Evolutionary conservation across 2,888 invertebrate species (phyloP).

Genomic region (Phalera bucephala): DNA sequence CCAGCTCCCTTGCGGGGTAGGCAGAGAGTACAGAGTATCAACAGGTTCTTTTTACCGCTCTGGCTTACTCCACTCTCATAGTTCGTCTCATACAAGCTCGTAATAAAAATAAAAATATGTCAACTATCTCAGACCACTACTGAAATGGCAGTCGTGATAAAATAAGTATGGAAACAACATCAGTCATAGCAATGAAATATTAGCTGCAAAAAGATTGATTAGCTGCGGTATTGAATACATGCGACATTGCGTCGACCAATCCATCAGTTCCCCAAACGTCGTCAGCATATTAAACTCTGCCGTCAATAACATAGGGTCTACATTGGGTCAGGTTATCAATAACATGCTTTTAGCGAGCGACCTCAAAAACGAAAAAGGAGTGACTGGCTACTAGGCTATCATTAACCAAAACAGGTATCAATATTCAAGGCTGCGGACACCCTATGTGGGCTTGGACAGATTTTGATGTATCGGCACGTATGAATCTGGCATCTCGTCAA

Average conservation of each 20-base stretch:
- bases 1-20: too few species aligned
- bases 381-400: slow-evolving; percentile 22
- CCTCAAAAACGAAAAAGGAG: slow-evolving; percentile 38
- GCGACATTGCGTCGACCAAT: slow-evolving; percentile 7
- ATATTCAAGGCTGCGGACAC: slow-evolving; percentile 24
- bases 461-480: slow-evolving; percentile 5
- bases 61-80: too few species aligned
- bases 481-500: neutral
- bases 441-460: slow-evolving; percentile 10
- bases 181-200: slow-evolving; percentile 10
- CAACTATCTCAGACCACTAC: too few species aligned
- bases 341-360: slow-evolving; percentile 13
- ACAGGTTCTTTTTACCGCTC: too few species aligned
- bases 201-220: slow-evolving; percentile 11
- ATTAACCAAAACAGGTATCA: slow-evolving; percentile 33
- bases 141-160: too few species aligned
- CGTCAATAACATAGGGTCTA: slow-evolving; percentile 5
- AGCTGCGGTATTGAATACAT: slow-evolving; percentile 7
- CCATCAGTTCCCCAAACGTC: slow-evolving; percentile 5
- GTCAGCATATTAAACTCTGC: slow-evolving; percentile 11
- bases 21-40: too few species aligned
- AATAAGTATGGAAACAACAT: slow-evolving; percentile 4
- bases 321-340: slow-evolving; percentile 9
- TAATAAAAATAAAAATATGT: too few species aligned
- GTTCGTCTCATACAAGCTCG: too few species aligned